phyloP scores from a whole-genome alignment of 2,797 vertebrate species.

The Esox lucius region DNA sequence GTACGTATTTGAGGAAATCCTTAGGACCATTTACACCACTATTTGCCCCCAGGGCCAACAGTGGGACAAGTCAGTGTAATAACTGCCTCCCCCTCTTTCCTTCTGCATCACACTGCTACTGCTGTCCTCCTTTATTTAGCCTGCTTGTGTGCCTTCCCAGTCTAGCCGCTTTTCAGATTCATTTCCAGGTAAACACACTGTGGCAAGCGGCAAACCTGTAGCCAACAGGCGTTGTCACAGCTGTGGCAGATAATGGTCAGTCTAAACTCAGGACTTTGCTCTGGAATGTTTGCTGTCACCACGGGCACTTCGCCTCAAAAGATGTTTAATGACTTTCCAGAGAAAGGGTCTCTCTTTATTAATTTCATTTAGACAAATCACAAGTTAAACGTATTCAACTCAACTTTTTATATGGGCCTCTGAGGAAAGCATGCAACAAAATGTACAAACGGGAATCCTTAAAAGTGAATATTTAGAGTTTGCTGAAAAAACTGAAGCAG shows the following conservation, averaged over 20 bases:
- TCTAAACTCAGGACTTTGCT: slow-evolving; percentile 76
- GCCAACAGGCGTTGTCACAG: slow-evolving; percentile 85
- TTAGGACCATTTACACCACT: slow-evolving; percentile 70
- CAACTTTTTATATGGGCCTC: slow-evolving; percentile 44
- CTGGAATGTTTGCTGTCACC: slow-evolving; percentile 93
- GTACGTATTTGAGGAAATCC: slow-evolving; percentile 78
- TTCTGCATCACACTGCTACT: slow-evolving; percentile 71
- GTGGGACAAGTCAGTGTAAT: slow-evolving; percentile 66
- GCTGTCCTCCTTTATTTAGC: slow-evolving; percentile 74
- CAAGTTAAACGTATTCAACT: slow-evolving; percentile 71
- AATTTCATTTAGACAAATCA: slow-evolving; percentile 80
- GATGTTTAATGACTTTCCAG: slow-evolving; percentile 67
- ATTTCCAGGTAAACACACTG: slow-evolving; percentile 90
- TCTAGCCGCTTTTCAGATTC: slow-evolving; percentile 85
- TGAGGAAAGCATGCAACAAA: slow-evolving; percentile 32
- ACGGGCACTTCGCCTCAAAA: slow-evolving; percentile 86
- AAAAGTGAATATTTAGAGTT: slow-evolving; percentile 53
- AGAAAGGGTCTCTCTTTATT: slow-evolving; percentile 73
- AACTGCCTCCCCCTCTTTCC: slow-evolving; percentile 71
- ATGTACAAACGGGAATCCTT: slow-evolving; percentile 37
- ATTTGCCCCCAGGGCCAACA: slow-evolving; percentile 76
- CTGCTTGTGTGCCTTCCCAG: slow-evolving; percentile 79
- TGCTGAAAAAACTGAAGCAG: slow-evolving; percentile 20
- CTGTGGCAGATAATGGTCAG: slow-evolving; percentile 82
- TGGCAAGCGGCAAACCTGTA: slow-evolving; percentile 78